Percentiles rank a stretch among this genome's conserved stretches.
Evolutionary conservation across 2,888 invertebrate species (phyloP).

Genomic region (Hirtodrosophila confusa): DNA sequence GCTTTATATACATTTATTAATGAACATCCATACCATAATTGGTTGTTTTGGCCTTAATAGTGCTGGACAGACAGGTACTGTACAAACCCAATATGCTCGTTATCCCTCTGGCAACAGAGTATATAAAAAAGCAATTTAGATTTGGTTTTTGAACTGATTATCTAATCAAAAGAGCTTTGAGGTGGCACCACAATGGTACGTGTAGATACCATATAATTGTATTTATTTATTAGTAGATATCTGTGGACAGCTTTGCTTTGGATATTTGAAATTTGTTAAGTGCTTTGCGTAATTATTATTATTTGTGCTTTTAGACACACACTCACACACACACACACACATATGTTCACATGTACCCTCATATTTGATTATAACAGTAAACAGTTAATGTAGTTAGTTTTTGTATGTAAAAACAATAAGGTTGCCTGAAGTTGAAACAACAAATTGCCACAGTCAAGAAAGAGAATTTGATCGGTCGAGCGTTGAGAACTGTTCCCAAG

Average conservation of each 20-base stretch:
- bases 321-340: constrained; percentile 11
- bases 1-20: too few relatives aligned
- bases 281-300: constrained; percentile 19
- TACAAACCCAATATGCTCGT: too few relatives aligned
- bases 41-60: too few relatives aligned
- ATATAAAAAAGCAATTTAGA: constrained; percentile 32
- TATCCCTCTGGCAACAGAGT: neutral
- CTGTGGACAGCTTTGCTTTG: constrained; percentile 11
- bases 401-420: constrained; percentile 26
- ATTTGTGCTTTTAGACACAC: constrained; percentile 9
- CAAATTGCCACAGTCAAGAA: constrained; percentile 59
- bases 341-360: constrained; percentile 6
- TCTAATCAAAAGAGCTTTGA: constrained; percentile 29
- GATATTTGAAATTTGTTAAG: constrained; percentile 5
- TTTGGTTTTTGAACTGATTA: constrained; percentile 23
- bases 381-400: constrained; percentile 57
- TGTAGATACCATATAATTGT: constrained; percentile 7
- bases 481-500: constrained; percentile 62
- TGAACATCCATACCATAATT: too few relatives aligned
- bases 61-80: too few relatives aligned
- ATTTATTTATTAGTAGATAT: constrained; percentile 10
- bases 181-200: neutral
- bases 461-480: constrained; percentile 22
- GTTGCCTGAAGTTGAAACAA: constrained; percentile 30
- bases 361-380: constrained; percentile 60